phyloP scores from a whole-genome alignment of 1,140 invertebrate species.

The Psilanteris sp. region DNA sequence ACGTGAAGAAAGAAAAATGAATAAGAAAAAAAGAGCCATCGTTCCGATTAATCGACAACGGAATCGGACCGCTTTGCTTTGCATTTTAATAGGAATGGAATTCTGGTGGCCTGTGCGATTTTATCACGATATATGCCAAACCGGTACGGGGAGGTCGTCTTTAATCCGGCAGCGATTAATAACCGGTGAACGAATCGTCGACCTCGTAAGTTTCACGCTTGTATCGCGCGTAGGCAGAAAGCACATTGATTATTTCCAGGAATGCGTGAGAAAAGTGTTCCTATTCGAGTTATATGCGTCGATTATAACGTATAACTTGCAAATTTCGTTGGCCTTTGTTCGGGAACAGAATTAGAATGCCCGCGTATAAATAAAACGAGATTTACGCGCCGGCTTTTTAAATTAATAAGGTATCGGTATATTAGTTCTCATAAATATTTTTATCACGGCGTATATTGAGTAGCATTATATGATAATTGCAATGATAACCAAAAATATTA shows the following conservation, averaged over 20 bases:
- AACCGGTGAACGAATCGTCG: conserved; percentile 67
- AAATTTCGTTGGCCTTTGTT: too few species aligned
- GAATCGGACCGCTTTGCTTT: conserved; percentile 62
- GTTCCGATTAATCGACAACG: conserved; percentile 58
- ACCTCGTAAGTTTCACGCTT: conserved; percentile 66
- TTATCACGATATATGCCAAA: conserved; percentile 65
- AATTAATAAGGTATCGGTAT: too few species aligned
- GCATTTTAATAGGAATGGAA: conserved; percentile 65
- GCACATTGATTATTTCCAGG: conserved; percentile 63
- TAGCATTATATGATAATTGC: too few species aligned
- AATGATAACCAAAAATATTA: too few species aligned
- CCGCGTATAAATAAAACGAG: too few species aligned
- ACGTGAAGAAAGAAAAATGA: conserved; percentile 50
- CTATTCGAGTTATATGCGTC: too few species aligned
- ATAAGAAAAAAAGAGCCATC: conserved; percentile 42
- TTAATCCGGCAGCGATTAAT: conserved; percentile 73
- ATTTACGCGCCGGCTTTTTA: too few species aligned
- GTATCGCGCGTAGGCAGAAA: conserved; percentile 62
- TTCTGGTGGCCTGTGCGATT: conserved; percentile 67
- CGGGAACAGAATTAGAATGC: too few species aligned
- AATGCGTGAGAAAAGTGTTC: conserved; percentile 63
- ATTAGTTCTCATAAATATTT: too few species aligned
- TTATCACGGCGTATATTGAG: too few species aligned
- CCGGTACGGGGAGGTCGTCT: conserved; percentile 69
- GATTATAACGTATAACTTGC: too few species aligned